A percentile compares a stretch with the other conserved stretches of the same genome.
These are phyloP conservation scores for Phragmatobia fuliginosa DNA, from an alignment of 2,888 invertebrate genomes.

Conservation along the genomic window DNA sequence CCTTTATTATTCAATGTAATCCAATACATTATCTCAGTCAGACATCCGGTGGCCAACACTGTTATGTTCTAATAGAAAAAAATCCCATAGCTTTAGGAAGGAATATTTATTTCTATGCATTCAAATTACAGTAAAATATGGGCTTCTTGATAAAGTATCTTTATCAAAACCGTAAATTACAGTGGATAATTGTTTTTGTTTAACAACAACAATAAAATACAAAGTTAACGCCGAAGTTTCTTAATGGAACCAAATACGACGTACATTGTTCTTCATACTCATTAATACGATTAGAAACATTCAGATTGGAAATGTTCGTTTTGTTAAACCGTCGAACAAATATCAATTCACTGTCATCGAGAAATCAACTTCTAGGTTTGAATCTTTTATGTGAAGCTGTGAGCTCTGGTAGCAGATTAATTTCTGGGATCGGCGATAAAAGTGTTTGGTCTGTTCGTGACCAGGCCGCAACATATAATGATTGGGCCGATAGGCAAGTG, in stretches of 20 bases:
- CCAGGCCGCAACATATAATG: too few species aligned
- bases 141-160: background rate
- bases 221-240: background rate
- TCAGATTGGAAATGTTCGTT: background rate
- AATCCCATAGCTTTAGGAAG: conserved; percentile 58
- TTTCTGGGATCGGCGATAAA: too few species aligned
- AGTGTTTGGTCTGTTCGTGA: too few species aligned
- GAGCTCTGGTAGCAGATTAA: too few species aligned
- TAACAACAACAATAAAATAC: background rate
- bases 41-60: conserved; percentile 59
- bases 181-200: background rate
- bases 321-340: background rate
- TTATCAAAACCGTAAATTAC: background rate
- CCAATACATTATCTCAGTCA: conserved; percentile 70
- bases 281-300: background rate
- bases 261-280: background rate
- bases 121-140: background rate
- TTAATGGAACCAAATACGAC: background rate
- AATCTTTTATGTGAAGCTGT: too few species aligned
- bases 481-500: too few species aligned
- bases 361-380: background rate
- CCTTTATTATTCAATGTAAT: conserved; percentile 79
- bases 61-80: conserved; percentile 53
- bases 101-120: conserved; percentile 17
- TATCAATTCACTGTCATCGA: background rate